phyloP scores from a whole-genome alignment of 2,888 invertebrate genomes.

The Rosalia funebris region DNA sequence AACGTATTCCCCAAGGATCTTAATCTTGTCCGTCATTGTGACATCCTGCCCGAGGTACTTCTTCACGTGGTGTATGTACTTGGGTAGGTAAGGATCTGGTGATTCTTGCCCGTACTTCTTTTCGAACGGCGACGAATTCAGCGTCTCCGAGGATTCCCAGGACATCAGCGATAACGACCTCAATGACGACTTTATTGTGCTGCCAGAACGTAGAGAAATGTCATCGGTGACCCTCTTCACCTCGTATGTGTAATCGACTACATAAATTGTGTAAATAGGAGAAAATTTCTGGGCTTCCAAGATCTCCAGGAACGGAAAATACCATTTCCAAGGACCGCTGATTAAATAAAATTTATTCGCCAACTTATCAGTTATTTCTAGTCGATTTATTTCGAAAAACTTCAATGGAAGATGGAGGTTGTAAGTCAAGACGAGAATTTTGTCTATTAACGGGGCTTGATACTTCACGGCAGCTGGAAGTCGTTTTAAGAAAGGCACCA shows the following conservation, averaged over 20 bases:
- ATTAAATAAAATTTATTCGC: slow-evolving; percentile 54
- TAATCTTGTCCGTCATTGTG: slow-evolving; percentile 44
- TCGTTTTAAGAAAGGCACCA: slow-evolving; percentile 42
- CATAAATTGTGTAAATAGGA: slow-evolving; percentile 52
- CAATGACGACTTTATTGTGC: background rate
- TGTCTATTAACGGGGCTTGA: slow-evolving; percentile 46
- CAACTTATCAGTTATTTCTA: slow-evolving; percentile 54
- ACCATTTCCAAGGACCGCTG: slow-evolving; percentile 46
- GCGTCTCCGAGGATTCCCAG: background rate
- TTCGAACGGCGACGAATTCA: slow-evolving; percentile 10
- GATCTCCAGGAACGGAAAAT: slow-evolving; percentile 58
- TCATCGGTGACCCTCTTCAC: slow-evolving; percentile 19
- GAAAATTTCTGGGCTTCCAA: slow-evolving; percentile 49
- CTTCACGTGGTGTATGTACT: slow-evolving; percentile 47
- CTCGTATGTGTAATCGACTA: slow-evolving; percentile 54
- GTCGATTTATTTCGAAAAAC: slow-evolving; percentile 50
- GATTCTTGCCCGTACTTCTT: slow-evolving; percentile 48
- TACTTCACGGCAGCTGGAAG: slow-evolving; percentile 34
- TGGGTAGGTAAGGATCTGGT: slow-evolving; percentile 49
- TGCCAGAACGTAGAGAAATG: background rate
- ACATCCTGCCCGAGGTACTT: slow-evolving; percentile 38
- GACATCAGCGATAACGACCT: background rate
- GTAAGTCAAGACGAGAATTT: slow-evolving; percentile 48
- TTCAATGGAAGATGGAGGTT: slow-evolving; percentile 54
- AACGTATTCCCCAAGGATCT: slow-evolving; percentile 52